Evolutionary conservation across 2,888 invertebrate species (phyloP), one percentile per base, ranked within the genome.

Genomic region (Dicycla oo): DNA sequence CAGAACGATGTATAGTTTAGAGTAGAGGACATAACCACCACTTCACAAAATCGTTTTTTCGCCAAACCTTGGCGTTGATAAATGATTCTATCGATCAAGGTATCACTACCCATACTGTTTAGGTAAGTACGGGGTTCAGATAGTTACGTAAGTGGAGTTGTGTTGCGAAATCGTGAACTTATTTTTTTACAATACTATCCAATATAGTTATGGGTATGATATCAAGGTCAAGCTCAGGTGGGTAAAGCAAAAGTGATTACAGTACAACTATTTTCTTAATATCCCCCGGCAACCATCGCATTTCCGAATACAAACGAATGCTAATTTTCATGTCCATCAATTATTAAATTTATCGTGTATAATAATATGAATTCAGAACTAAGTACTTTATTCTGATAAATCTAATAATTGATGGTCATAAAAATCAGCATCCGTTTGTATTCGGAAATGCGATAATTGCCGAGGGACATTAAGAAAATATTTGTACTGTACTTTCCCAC

Each of bases 41-140:
- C 54, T 62, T 47, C 45, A 62, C 34, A 51, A 70, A 73, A 69
- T 75, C 30, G 23, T 60, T 71, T 62, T 56, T 57, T 34, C 26
- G 54, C 34, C n/a, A 71, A 64, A 74, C 49, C 61, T 70, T 57
- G 73, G 69, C 78, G 68, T 75, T 82, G 81, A 83, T 78, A 67
- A 83, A 82, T 75, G 75, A 75, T 75, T 56, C 75, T 66, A 80
- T 82, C 73, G 68, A 83, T 82, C 83, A 83, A 80, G 64, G 58
- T 45, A 23, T 72, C 68, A 69, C 66, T 67, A 45, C 73, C 71
- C 73, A 75, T 26, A 68, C 40, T 70, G 67, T 68, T 80, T 69
- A 63, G 34, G 60, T 61, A 45, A 69, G 74, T 65, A 45, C 23
- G 5, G 20, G 18, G n/a, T 45, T 53, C 11, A 30, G 51, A 49